Evolutionary conservation across 1,140 invertebrate genomes (phyloP), one percentile per base, ranked within the genome.

Genomic region (Amyelois transitella): DNA sequence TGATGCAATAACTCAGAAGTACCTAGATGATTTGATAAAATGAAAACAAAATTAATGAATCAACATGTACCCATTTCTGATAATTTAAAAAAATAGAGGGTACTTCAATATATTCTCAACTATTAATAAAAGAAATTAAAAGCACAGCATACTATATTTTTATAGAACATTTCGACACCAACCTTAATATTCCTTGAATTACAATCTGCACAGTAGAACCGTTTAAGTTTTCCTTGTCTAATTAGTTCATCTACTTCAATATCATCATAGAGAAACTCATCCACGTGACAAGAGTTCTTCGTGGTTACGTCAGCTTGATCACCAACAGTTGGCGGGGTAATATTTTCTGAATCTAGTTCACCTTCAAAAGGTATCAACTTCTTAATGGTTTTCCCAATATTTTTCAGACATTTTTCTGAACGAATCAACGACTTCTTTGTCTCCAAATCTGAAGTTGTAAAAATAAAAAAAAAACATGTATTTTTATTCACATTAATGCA

Each of bases 191-290:
- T 90, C 50, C 86, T 85, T 4, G 92, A 94, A 38, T 90, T 90
- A 82, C 93, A 95, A 24, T 91, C 82, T 19, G 75, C 64, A 69
- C 93, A 94, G 66, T 93, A 94, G 69, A 91, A 88, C 61, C 89
- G 89, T 53, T 90, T 86, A 10, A 94, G 50, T 77, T 91, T 88
- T 43, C 91, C 91, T 50, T 90, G 81, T 62, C 92, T 90, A 56
- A 90, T 89, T 5, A 94, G 71, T 19, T 91, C 67, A 44, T 93
- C 90, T n/a, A 94, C 74, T 58, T 90, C 86, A 7, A 91, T 88
- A 64, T 94, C 92, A 72, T 92, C 90, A 86, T 93, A 94, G 1
- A 94, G 80, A 77, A 95, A 95, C 19, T 91, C 92, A 88, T 95
- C 94, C 2, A 94, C 83, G 77, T 94, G 91, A 1, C 90, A 79